A percentile compares a stretch with the other conserved stretches of the same genome.
phyloP scores from a whole-genome alignment of 2,113 vertebrate species.

The Rhombomys opimus region DNA sequence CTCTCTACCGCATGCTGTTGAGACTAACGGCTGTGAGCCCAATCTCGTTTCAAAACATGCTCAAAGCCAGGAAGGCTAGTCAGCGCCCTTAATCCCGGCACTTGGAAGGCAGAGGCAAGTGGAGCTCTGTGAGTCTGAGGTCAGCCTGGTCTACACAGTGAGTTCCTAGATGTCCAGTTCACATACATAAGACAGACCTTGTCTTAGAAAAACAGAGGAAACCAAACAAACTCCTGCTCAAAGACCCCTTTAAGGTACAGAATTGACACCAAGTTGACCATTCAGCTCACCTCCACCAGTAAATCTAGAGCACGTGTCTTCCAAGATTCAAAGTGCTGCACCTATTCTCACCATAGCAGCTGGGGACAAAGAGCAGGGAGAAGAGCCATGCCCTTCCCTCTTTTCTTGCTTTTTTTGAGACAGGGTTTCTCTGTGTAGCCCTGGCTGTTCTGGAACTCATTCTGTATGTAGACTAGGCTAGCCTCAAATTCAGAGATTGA shows the following conservation, averaged over 20 bases:
- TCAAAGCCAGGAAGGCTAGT: neutral
- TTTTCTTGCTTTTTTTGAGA: neutral
- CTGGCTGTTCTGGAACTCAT: too few species aligned
- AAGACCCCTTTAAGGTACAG: neutral
- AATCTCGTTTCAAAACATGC: conserved; percentile 29
- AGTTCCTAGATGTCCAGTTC: neutral
- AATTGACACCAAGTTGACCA: neutral
- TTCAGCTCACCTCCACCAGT: neutral
- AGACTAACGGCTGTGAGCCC: neutral
- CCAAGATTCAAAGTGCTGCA: neutral
- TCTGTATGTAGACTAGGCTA: neutral
- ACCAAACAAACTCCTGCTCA: conserved; percentile 5
- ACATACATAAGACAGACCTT: neutral
- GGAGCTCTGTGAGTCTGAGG: neutral
- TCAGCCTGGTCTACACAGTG: neutral
- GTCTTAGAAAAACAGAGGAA: neutral
- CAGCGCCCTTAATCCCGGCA: neutral
- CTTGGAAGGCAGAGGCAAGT: neutral
- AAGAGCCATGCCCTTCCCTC: neutral
- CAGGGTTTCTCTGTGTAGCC: neutral
- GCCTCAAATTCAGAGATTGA: too few species aligned
- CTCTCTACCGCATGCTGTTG: neutral
- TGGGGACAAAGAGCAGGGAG: neutral
- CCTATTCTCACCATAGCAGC: neutral
- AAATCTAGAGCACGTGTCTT: neutral